Conservation (phyloP, 2,888 invertebrate genomes). For the Laspeyria flexula region DNA sequence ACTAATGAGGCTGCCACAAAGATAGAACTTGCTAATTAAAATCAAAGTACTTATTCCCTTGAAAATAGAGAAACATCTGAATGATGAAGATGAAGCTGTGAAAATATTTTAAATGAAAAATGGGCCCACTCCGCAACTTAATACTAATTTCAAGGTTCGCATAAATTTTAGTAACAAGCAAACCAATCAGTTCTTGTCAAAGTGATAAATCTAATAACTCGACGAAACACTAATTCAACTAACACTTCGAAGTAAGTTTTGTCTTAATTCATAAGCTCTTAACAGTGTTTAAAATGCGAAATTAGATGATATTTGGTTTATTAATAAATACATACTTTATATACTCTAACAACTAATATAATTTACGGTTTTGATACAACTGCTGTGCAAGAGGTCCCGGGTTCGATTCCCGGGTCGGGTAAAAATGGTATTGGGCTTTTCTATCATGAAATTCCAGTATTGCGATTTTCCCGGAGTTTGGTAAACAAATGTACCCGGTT, state of each 20-base stretch:
- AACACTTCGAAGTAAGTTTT: conserved; percentile 35
- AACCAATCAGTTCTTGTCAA: conserved; percentile 55
- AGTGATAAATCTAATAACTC: conserved; percentile 53
- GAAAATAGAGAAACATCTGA: conserved; percentile 5
- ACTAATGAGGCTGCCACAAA: neutral
- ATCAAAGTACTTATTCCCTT: neutral
- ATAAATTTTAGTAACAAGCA: conserved; percentile 50
- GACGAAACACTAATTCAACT: conserved; percentile 40
- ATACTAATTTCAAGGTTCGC: conserved; percentile 33
- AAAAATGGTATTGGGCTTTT: no score
- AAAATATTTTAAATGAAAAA: conserved; percentile 32
- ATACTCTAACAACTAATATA: no score
- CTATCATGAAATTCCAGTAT: no score
- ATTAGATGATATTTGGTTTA: no score
- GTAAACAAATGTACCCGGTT: no score
- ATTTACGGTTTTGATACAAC: no score
- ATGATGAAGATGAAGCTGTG: conserved; percentile 19
- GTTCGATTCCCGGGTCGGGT: no score
- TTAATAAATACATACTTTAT: no score
- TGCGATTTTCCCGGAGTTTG: no score
- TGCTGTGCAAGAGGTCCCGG: no score
- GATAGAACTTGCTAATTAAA: conserved; percentile 1
- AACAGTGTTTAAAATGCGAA: neutral
- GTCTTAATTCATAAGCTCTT: conserved; percentile 23
- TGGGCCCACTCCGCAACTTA: conserved; percentile 21